Evolutionary conservation across 2,888 invertebrate species (phyloP), one percentile per base, ranked within the genome.

Genomic region (Anorthoa munda): DNA sequence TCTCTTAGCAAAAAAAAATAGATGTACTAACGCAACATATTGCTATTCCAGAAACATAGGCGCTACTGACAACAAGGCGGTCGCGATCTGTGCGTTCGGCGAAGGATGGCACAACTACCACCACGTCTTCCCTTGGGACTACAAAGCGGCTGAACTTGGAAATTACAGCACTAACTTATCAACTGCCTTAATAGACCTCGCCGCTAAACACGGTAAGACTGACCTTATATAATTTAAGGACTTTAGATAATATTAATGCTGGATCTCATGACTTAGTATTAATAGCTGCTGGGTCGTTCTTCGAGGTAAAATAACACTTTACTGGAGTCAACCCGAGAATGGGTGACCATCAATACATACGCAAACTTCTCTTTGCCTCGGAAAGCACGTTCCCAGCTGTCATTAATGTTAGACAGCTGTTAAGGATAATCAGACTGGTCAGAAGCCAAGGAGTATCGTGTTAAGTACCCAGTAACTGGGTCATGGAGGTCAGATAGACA

Each of bases 41-140:
- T 81, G 81, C 88, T 89, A 87, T 92, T 93, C 1, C 92, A 97
- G 97, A 83, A 93, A 95, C 74, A 97, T 98, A 88, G 97, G 97
- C 86, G 97, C 98, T 1, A 97, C 97, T 2, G 98, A 98, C 90
- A 98, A 97, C 88, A 92, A 95, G 75, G 87, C 96, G 0, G 98
- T 98, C 0, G 97, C 97, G 0, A 92, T 97, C 12, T 93, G 97
- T 55, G 97, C 98, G 0, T 95, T 97, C 61, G 98, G 98, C 26
- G 98, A 98, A 90, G 98, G 98, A 17, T 98, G 98, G 98, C 98
- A 98, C 93, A 98, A 98, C 95, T 98, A 98, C 92, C 98, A 98
- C 88, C 98, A 98, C 92, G 97, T 98, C 26, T 98, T 98, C 94
- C 98, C 98, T 0, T 98, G 98, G 97, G 98, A 98, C 90, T 98